Base-by-base conservation (phyloP, 2,113 vertebrate species). In the Platycercus adscitus region DNA sequence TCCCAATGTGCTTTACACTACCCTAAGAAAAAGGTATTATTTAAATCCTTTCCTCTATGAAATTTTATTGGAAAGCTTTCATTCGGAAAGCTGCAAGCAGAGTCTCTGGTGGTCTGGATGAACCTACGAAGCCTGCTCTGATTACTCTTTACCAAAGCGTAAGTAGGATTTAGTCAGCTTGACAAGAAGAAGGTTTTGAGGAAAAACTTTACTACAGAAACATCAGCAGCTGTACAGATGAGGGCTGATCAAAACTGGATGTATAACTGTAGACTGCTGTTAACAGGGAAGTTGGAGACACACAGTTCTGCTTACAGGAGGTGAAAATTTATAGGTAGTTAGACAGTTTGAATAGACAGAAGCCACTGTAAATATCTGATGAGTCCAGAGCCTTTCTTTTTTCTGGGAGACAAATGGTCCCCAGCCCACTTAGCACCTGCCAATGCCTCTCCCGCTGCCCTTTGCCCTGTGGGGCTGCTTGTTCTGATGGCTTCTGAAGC, bases 391-490 rank as follows among this genome's bases (percentile, higher is more conserved):
- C 6, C 41, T 72, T 82, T 80, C 37, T 85, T 69, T 77, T 75
- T 60, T n/a, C 65, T 44, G 55, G 28, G 83, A 95, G 93, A 96
- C 92, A 96, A 94, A 96, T 95, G 94, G 96, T 91, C 46, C 87
- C 39, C 71, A 92, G 77, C 68, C 86, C 69, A 88, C 60, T 96
- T 93, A 97, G 90, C 96, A 96, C 95, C 96, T 97, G 96, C 82
- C 78, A 39, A 44, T 86, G 90, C 79, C 75, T 58, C 69, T 95
- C 50, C 50, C 3, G 4, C 61, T 96, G 94, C 93, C 93, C 95
- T 97, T 97, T 96, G 92, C 86, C 93, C 91, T 49, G 56, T 66
- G 58, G 69, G 39, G 25, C 61, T 94, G 79, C 91, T 92, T 84
- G 53, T 70, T 87, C 92, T 93, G 83, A 86, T 4, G 0, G 83